Evolutionary conservation across 1,140 invertebrate species (phyloP).

Genomic region (Drosophila leontia): DNA sequence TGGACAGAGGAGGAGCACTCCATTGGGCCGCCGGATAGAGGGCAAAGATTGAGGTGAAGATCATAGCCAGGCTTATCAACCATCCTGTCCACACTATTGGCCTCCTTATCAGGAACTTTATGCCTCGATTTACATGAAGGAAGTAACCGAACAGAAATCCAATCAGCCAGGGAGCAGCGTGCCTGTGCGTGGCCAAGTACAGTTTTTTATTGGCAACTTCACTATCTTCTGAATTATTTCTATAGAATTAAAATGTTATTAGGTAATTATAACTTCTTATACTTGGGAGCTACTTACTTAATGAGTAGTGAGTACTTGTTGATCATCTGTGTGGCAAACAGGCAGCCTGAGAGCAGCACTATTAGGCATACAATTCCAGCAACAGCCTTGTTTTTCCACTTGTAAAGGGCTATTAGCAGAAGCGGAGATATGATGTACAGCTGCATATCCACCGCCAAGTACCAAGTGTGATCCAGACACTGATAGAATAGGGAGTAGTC

Average conservation of each 20-base stretch:
- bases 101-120: conserved; percentile 20
- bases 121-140: conserved; percentile 47
- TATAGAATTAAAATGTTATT: not conserved
- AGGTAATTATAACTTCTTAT: not conserved
- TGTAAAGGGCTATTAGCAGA: conserved; percentile 89
- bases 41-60: conserved; percentile 73
- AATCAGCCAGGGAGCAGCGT: conserved; percentile 71
- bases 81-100: conserved; percentile 43
- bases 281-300: conserved; percentile 9
- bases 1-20: conserved; percentile 58
- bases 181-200: conserved; percentile 60
- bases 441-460: conserved; percentile 94
- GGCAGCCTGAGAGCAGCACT: conserved; percentile 44
- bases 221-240: conserved; percentile 1
- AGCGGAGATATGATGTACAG: conserved; percentile 91
- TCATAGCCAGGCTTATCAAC: conserved; percentile 57
- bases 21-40: conserved; percentile 66
- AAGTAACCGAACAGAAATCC: conserved; percentile 68
- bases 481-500: conserved; percentile 81
- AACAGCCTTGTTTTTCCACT: conserved; percentile 85
- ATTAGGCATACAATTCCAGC: conserved; percentile 45
- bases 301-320: conserved; percentile 47
- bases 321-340: conserved; percentile 57
- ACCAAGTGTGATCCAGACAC: conserved; percentile 96
- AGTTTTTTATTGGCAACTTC: conserved; percentile 26